Percentiles rank a stretch among this genome's conserved stretches.
These are phyloP conservation scores for Telmatochromis sp. DNA, from an alignment of 2,113 vertebrate species.

Conservation along the genomic window DNA sequence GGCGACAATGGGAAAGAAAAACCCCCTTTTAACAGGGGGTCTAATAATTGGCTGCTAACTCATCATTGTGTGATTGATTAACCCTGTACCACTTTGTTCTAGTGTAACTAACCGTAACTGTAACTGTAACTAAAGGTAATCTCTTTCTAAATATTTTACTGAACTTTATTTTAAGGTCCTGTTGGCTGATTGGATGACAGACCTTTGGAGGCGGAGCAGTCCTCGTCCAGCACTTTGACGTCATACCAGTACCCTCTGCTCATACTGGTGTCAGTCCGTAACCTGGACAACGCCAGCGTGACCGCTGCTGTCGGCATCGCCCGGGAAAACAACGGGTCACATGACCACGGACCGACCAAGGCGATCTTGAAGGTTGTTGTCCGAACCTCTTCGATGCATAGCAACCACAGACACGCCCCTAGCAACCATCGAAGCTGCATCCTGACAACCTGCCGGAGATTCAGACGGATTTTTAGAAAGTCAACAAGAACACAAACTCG, in stretches of 20 bases:
- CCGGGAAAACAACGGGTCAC: conserved; percentile 76
- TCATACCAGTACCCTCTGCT: conserved; percentile 74
- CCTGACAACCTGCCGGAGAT: not conserved
- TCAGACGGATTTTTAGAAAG: fast-evolving
- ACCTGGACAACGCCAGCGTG: conserved; percentile 68
- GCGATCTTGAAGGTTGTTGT: conserved; percentile 72
- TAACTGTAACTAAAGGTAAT: not conserved
- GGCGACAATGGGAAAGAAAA: fast-evolving
- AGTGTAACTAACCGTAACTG: not conserved
- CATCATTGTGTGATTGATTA: not conserved
- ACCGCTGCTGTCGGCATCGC: conserved; percentile 72
- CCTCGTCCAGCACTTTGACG: conserved; percentile 48
- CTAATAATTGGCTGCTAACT: not conserved
- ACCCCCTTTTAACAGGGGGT: fast-evolving
- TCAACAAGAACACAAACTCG: fast-evolving
- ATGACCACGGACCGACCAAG: conserved; percentile 81
- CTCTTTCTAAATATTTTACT: not conserved
- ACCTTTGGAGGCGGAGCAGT: conserved; percentile 60
- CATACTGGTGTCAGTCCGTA: conserved; percentile 59
- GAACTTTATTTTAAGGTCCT: not conserved
- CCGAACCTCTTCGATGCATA: not conserved
- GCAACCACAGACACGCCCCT: conserved; percentile 1
- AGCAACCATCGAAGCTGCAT: conserved; percentile 26
- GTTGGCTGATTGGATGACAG: not conserved
- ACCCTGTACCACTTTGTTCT: not conserved